phyloP scores from a whole-genome alignment of 2,797 vertebrate genomes.

The Staurois parvus region DNA sequence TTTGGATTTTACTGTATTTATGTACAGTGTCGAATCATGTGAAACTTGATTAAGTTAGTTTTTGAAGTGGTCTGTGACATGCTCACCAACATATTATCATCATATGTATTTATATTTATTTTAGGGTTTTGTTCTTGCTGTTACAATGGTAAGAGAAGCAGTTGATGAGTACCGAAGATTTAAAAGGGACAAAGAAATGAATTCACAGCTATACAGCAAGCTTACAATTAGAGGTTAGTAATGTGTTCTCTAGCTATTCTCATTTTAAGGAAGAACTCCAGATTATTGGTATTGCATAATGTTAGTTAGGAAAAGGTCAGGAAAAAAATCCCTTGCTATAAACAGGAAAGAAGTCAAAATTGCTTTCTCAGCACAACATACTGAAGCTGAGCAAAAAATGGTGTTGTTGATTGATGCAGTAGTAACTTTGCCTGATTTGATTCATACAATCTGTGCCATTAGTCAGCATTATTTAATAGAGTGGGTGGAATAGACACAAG shows the following conservation, averaged over 20 bases:
- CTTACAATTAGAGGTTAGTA: conserved; percentile 92
- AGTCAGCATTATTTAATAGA: no score
- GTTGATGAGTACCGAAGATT: conserved; percentile 93
- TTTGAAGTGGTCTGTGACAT: background rate
- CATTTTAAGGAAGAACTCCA: background rate
- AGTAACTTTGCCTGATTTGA: no score
- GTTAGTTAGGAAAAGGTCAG: no score
- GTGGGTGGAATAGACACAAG: no score
- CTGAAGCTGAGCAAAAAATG: no score
- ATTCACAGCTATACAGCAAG: conserved; percentile 96
- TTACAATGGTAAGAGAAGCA: conserved; percentile 92
- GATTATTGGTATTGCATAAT: background rate
- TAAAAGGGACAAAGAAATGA: conserved; percentile 97
- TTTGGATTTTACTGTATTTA: background rate
- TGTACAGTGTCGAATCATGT: background rate
- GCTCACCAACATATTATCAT: background rate
- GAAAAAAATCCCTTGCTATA: no score
- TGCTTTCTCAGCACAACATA: no score
- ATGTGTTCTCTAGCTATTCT: conserved; percentile 33
- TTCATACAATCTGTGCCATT: no score
- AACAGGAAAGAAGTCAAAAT: no score
- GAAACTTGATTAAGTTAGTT: no score
- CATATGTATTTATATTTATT: conserved; percentile 38
- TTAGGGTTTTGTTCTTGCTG: conserved; percentile 93
- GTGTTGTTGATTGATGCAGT: no score